Percentiles rank a stretch among this genome's conserved stretches.
phyloP scores from a whole-genome alignment of 2,113 vertebrate species.

The Arenaria interpres region DNA sequence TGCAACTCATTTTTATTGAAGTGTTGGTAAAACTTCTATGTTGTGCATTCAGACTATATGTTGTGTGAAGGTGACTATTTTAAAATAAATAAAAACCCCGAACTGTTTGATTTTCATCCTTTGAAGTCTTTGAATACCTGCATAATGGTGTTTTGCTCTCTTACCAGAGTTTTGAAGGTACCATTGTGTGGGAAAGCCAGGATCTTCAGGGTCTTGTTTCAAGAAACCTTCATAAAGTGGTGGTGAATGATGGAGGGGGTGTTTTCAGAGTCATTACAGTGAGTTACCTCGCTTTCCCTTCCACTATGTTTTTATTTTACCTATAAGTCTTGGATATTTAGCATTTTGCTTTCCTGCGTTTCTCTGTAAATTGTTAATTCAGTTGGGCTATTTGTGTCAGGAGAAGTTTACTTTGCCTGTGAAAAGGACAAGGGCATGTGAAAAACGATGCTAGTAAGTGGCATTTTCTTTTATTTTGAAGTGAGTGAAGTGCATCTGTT shows the following conservation, averaged over 20 bases:
- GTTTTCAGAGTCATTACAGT: slow-evolving; percentile 89
- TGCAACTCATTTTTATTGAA: background rate
- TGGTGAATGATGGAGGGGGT: slow-evolving; percentile 89
- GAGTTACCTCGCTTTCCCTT: slow-evolving; percentile 34
- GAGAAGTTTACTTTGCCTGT: background rate
- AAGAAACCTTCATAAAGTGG: slow-evolving; percentile 82
- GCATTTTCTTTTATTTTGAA: background rate
- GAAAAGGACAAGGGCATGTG: background rate
- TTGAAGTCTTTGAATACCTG: background rate
- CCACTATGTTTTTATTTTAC: background rate
- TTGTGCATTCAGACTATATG: background rate
- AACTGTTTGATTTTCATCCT: background rate
- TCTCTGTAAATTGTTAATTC: background rate
- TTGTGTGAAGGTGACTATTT: background rate
- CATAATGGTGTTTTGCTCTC: background rate
- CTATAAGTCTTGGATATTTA: background rate
- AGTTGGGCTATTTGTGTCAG: background rate
- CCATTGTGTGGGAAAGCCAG: slow-evolving; percentile 92
- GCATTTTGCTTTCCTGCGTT: background rate
- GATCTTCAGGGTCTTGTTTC: slow-evolving; percentile 83
- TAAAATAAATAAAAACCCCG: background rate
- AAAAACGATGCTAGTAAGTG: background rate
- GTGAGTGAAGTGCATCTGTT: background rate
- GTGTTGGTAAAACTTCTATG: background rate
- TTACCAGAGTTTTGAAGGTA: slow-evolving; percentile 95